Evolutionary conservation across 1,140 invertebrate genomes (phyloP), one percentile per base, ranked within the genome.

Genomic region (Procambarus virginalis): DNA sequence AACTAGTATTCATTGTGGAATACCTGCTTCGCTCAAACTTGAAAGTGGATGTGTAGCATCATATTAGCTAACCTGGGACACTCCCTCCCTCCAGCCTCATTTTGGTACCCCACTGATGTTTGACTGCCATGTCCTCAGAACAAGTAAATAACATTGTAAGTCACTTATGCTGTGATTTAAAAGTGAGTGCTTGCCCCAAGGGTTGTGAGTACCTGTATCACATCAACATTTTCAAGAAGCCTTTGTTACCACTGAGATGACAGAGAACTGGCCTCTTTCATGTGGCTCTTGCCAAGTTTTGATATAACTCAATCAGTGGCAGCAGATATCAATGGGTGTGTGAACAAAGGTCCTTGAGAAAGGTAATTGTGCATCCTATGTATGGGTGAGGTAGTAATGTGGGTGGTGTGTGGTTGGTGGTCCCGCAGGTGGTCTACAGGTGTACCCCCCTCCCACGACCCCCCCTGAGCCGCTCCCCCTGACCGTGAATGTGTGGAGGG

Each of bases 381-480:
- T 76, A 77, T 83, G 87, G 87, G 75, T 88, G 84, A 84, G 84
- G 81, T 90, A 89, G 90, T 92, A 90, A 90, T 83, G 68, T 83
- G 64, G 91, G 76, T 88, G 85, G 86, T 84, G 89, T 90, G 80
- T 89, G 86, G 86, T 89, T 91, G 83, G 84, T 91, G 91, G 91
- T 87, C 92, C 78, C 84, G 70, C 92, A 92, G 91, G 93, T 96
- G 96, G 96, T 93, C 97, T 97, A 93, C 96, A 96, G 93, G 96
- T 97, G 85, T 97, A 97, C 93, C 96, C 97, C 92, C 96, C 96
- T 91, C 96, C 96, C 77, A 96, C 96, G 92, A 97, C 96, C 86
- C 96, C 96, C 60, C 96, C 97, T 79, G 96, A 97, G 94, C 97
- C 96, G 90, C 96, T 83, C 96, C 96, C 89, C 96, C 96, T 89